Percentiles rank a stretch among this genome's conserved stretches.
phyloP scores from a whole-genome alignment of 2,113 vertebrate genomes.

The Chaetodon auriga region DNA sequence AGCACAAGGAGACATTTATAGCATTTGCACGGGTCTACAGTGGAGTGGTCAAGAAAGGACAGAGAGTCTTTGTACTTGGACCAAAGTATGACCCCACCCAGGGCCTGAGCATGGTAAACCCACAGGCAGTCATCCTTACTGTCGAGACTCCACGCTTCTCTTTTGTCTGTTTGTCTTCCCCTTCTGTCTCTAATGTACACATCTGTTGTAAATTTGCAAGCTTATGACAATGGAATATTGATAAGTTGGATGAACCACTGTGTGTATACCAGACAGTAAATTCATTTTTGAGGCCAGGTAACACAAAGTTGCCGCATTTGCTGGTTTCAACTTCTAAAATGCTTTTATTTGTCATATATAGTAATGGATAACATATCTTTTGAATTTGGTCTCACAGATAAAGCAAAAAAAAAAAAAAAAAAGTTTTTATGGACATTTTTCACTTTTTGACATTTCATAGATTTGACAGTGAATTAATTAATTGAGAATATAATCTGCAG shows the following conservation, averaged over 20 bases:
- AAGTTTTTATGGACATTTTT: too few relatives aligned
- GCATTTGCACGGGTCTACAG: constrained; percentile 97
- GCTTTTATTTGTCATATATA: too few relatives aligned
- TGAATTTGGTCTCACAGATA: too few relatives aligned
- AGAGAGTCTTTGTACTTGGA: constrained; percentile 92
- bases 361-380: too few relatives aligned
- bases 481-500: too few relatives aligned
- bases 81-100: constrained; percentile 94
- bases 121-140: background rate
- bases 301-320: background rate
- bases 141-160: background rate
- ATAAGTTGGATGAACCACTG: background rate
- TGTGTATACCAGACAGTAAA: background rate
- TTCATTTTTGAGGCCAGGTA: background rate
- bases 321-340: too few relatives aligned
- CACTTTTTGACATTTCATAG: too few relatives aligned
- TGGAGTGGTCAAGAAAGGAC: constrained; percentile 87
- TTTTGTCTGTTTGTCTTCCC: background rate
- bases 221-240: background rate
- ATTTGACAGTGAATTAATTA: too few relatives aligned
- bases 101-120: constrained; percentile 75
- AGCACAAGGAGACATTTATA: constrained; percentile 88
- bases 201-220: background rate
- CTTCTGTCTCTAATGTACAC: background rate
- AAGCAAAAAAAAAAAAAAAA: too few relatives aligned